phyloP scores from a whole-genome alignment of 1,140 invertebrate genomes.

The Lordiphosa stackelbergi region DNA sequence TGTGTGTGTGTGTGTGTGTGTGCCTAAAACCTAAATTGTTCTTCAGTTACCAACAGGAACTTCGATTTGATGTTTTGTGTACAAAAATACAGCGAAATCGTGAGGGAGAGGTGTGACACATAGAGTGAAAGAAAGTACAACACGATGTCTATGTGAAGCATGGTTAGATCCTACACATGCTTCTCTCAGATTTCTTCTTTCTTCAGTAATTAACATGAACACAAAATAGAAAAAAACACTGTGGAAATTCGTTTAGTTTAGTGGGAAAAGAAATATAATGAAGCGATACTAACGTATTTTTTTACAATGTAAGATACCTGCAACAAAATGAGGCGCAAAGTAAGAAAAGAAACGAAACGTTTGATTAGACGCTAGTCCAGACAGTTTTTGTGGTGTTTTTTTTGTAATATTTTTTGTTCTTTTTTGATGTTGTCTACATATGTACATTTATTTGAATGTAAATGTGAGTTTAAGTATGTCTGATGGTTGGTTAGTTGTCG shows the following conservation, averaged over 20 bases:
- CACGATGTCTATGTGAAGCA: conserved; percentile 14
- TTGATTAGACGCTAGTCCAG: conserved; percentile 70
- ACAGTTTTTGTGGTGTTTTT: conserved; percentile 46
- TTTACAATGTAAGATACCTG: conserved; percentile 77
- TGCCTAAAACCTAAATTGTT: not conserved
- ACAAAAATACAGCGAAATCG: conserved; percentile 30
- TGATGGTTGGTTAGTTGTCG: too few species aligned
- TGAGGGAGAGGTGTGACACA: conserved; percentile 36
- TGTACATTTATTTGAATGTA: conserved; percentile 6
- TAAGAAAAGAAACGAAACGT: conserved; percentile 70
- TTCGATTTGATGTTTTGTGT: conserved; percentile 5
- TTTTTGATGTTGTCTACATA: conserved; percentile 22
- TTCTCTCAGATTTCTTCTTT: not conserved
- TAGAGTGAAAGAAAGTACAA: conserved; percentile 56
- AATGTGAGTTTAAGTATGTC: too few species aligned
- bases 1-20: conserved; percentile 29
- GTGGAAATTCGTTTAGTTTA: conserved; percentile 12
- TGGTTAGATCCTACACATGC: conserved; percentile 33
- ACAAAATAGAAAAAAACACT: too few species aligned
- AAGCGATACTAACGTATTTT: conserved; percentile 77
- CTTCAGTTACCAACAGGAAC: conserved; percentile 4
- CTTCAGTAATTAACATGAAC: not conserved
- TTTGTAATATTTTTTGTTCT: conserved; percentile 17
- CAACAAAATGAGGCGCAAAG: conserved; percentile 73
- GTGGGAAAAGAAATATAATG: conserved; percentile 62